Conservation (phyloP, 2,888 invertebrate species). For the Helleia helle region DNA sequence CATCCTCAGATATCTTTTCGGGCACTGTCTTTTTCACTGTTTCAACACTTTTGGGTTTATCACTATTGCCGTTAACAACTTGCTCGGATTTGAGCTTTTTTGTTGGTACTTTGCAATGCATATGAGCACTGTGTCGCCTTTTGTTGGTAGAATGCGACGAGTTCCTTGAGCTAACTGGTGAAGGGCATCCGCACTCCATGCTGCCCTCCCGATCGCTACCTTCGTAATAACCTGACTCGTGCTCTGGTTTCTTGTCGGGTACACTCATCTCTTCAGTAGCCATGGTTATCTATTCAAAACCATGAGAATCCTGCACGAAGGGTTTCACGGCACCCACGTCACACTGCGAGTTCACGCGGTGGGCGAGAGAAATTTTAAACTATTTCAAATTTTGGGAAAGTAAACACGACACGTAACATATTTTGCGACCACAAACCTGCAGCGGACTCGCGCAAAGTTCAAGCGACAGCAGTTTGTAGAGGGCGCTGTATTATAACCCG, state of each 20-base stretch:
- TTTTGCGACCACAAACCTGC: constrained; percentile 42
- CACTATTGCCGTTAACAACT: constrained; percentile 42
- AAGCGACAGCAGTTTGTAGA: constrained; percentile 39
- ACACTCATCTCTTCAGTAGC: constrained; percentile 74
- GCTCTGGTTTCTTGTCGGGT: constrained; percentile 78
- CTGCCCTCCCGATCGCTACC: constrained; percentile 79
- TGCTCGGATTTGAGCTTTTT: constrained; percentile 47
- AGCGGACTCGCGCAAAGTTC: constrained; percentile 44
- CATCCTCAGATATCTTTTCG: constrained; percentile 36
- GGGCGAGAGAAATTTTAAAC: constrained; percentile 17
- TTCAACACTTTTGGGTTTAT: constrained; percentile 57
- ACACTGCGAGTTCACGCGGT: too few relatives aligned
- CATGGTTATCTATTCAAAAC: constrained; percentile 62
- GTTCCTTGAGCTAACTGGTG: constrained; percentile 58
- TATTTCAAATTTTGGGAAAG: constrained; percentile 41
- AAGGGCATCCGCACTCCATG: constrained; percentile 68
- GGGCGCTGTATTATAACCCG: constrained; percentile 43
- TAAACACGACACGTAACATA: constrained; percentile 53
- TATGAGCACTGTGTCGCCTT: constrained; percentile 50
- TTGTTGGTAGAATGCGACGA: constrained; percentile 62
- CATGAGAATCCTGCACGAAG: constrained; percentile 42
- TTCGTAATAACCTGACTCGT: constrained; percentile 90
- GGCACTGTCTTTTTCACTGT: constrained; percentile 45
- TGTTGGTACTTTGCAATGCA: constrained; percentile 45
- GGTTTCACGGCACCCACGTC: background rate